Evolutionary conservation across 2,113 vertebrate species (phyloP).

Genomic region (Platysternon megacephalum): DNA sequence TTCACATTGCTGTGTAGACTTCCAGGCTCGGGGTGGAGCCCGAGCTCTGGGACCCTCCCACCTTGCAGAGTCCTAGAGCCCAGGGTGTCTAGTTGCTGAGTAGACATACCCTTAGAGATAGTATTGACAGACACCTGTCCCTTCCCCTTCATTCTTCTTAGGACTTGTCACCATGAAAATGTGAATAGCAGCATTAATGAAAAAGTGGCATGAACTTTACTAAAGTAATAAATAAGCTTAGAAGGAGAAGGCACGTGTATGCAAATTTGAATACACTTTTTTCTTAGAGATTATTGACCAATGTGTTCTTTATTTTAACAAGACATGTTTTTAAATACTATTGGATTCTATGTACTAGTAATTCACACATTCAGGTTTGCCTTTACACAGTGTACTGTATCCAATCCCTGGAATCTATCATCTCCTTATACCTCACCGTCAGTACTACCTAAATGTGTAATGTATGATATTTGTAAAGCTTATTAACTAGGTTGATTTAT

Average conservation of each 20-base stretch:
- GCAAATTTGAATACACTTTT: background rate
- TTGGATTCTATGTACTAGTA: background rate
- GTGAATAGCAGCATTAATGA: background rate
- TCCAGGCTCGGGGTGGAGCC: background rate
- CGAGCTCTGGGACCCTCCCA: background rate
- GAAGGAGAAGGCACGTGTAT: background rate
- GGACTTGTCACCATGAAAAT: background rate
- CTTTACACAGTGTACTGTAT: background rate
- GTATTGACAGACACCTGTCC: background rate
- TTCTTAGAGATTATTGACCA: background rate
- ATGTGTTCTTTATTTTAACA: background rate
- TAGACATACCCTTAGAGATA: background rate
- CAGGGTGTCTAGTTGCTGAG: background rate
- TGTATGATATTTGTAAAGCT: background rate
- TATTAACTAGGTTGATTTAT: constrained; percentile 29
- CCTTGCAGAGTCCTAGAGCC: background rate
- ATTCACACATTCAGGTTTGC: background rate
- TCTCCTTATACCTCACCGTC: background rate
- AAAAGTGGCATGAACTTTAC: background rate
- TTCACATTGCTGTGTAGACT: background rate
- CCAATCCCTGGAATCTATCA: background rate
- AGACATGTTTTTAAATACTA: background rate
- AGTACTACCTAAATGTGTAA: background rate
- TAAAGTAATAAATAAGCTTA: background rate
- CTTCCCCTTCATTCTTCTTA: background rate